Percentiles rank a stretch among this genome's conserved stretches.
Evolutionary conservation across 2,888 invertebrate species (phyloP).

Genomic region (Ennomos erosarius): DNA sequence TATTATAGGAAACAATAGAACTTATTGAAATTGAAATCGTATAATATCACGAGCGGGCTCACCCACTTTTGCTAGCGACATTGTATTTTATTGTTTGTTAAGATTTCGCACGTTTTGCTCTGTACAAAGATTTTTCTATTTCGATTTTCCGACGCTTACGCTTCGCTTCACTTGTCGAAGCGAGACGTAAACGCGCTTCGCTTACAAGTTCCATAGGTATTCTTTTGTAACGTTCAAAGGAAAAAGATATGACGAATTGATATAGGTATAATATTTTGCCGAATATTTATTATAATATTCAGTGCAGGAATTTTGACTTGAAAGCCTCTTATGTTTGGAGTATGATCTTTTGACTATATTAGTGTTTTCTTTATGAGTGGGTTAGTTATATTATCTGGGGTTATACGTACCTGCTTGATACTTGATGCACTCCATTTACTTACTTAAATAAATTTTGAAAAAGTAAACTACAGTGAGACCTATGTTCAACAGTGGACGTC

Average conservation of each 20-base stretch:
- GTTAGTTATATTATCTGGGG: no score
- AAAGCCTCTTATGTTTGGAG: no score
- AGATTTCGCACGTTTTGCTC: constrained; percentile 23
- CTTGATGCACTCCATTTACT: no score
- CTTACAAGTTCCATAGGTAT: constrained; percentile 3
- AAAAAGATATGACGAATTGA: constrained; percentile 4
- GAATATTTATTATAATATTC: no score
- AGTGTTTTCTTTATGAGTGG: no score
- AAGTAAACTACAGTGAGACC: no score
- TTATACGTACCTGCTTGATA: no score
- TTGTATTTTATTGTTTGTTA: constrained; percentile 27
- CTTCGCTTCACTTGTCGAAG: constrained; percentile 30
- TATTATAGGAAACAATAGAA: constrained; percentile 13
- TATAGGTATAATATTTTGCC: no score
- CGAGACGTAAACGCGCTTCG: constrained; percentile 17
- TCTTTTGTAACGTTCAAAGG: constrained; percentile 26
- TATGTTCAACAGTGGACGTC: no score
- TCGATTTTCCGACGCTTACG: constrained; percentile 27
- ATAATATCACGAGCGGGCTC: constrained; percentile 17
- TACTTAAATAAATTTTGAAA: no score
- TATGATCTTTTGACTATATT: no score
- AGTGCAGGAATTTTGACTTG: no score
- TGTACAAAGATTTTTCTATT: constrained; percentile 26
- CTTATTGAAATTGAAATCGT: constrained; percentile 19
- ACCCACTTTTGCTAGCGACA: constrained; percentile 4